Percentiles rank a stretch among this genome's conserved stretches.
Evolutionary conservation across 2,113 vertebrate genomes (phyloP).

Genomic region (Poeciliopsis retropinna): DNA sequence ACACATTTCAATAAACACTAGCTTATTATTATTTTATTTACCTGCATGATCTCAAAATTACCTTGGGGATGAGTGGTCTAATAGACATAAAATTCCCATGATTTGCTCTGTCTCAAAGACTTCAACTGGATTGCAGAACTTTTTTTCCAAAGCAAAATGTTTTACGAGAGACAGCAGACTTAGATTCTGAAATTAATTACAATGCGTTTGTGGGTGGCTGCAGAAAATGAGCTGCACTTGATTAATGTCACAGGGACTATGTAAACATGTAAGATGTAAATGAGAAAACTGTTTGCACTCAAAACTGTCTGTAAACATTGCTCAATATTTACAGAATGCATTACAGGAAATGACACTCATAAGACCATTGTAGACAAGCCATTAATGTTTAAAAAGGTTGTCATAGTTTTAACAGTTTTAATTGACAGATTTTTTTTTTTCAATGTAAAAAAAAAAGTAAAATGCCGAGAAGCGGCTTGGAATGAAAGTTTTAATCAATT

Average conservation of each 20-base stretch:
- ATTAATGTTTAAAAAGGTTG: background rate
- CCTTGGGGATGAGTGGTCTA: background rate
- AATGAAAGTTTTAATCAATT: background rate
- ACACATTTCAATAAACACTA: too few species aligned
- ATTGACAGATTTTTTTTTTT: background rate
- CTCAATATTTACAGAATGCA: conserved; percentile 6
- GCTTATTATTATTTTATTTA: too few species aligned
- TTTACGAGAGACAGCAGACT: conserved; percentile 1
- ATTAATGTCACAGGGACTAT: conserved; percentile 15
- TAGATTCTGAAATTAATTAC: background rate
- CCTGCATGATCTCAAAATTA: too few species aligned
- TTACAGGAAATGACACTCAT: background rate
- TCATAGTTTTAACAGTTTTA: background rate
- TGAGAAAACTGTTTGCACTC: conserved; percentile 8
- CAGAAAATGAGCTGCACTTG: conserved; percentile 11
- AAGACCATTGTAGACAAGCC: background rate
- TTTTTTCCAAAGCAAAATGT: background rate
- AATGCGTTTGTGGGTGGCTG: conserved; percentile 1
- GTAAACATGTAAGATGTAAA: conserved; percentile 6
- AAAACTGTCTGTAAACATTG: conserved; percentile 1
- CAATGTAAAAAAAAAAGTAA: too few species aligned
- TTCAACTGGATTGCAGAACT: background rate
- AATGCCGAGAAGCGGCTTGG: background rate
- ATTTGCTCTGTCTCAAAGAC: background rate
- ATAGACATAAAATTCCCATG: background rate